A percentile compares a stretch with the other conserved stretches of the same genome.
phyloP scores from a whole-genome alignment of 2,113 vertebrate species.

The Varanus komodoensis region DNA sequence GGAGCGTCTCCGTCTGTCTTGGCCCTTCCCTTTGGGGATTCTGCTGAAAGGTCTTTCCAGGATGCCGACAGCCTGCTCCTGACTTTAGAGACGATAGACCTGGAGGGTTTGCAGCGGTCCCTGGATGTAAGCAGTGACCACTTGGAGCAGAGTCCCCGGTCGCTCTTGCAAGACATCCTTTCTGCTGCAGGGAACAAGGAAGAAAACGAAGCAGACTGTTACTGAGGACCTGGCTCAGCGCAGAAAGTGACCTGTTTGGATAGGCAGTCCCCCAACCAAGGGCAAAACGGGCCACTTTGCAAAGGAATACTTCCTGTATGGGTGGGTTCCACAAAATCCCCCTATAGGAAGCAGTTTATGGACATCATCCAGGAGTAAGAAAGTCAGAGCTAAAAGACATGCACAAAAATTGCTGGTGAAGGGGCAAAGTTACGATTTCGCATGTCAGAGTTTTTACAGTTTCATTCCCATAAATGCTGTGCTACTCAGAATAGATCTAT shows the following conservation, averaged over 20 bases:
- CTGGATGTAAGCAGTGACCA: conserved; percentile 88
- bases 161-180: conserved; percentile 91
- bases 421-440: neutral
- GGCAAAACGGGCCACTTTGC: neutral
- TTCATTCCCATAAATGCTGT: too few species aligned
- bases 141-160: conserved; percentile 85
- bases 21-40: conserved; percentile 31
- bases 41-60: conserved; percentile 28
- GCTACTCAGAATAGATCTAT: too few species aligned
- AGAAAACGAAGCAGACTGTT: conserved; percentile 85
- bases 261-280: too few species aligned
- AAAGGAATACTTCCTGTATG: neutral
- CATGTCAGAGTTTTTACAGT: too few species aligned
- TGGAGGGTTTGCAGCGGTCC: conserved; percentile 77
- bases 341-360: neutral
- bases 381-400: neutral
- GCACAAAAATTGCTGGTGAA: too few species aligned
- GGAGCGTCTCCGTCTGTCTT: conserved; percentile 68
- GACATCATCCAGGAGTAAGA: neutral
- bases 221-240: conserved; percentile 62
- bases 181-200: conserved; percentile 71
- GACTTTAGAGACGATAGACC: conserved; percentile 74
- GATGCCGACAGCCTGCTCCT: conserved; percentile 50
- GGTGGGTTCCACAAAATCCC: neutral
- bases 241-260: neutral